phyloP scores from a whole-genome alignment of 2,113 vertebrate genomes.

The Trematomus loennbergii region DNA sequence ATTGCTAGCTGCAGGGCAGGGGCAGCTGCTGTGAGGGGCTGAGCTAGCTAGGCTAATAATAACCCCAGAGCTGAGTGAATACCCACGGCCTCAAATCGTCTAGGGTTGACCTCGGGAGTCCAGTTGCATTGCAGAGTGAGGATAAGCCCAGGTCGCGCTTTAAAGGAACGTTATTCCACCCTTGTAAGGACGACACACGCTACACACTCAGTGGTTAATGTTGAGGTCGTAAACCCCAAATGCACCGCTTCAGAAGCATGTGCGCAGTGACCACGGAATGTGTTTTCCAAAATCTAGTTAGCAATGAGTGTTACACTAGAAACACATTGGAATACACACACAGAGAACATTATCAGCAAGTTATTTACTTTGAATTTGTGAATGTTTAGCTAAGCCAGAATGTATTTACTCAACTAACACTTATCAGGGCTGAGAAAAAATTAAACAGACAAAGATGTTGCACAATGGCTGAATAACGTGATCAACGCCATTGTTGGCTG shows the following conservation, averaged over 20 bases:
- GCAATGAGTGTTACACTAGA: neutral
- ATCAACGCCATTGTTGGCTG: slow-evolving; percentile 37
- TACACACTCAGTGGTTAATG: slow-evolving; percentile 7
- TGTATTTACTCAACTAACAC: slow-evolving; percentile 5
- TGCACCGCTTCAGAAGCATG: neutral
- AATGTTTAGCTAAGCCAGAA: slow-evolving; percentile 1
- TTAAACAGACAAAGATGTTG: neutral
- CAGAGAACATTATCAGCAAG: slow-evolving; percentile 3
- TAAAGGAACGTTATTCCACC: slow-evolving; percentile 39
- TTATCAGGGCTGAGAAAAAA: neutral
- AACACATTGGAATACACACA: neutral
- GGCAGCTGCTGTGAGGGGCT: slow-evolving; percentile 75
- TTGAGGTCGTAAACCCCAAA: neutral
- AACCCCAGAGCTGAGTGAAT: slow-evolving; percentile 57
- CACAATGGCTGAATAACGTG: slow-evolving; percentile 35
- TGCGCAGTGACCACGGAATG: neutral
- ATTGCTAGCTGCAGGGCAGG: slow-evolving; percentile 58
- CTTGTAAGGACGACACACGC: slow-evolving; percentile 22
- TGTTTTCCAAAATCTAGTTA: slow-evolving; percentile 10
- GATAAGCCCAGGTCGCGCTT: slow-evolving; percentile 63
- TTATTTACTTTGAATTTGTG: slow-evolving; percentile 10
- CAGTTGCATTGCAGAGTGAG: slow-evolving; percentile 65
- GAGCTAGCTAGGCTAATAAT: slow-evolving; percentile 74
- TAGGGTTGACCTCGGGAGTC: slow-evolving; percentile 63
- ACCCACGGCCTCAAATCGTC: slow-evolving; percentile 46